A percentile compares a stretch with the other conserved stretches of the same genome.
These are phyloP conservation scores for Malurus elegans DNA, from an alignment of 2,113 vertebrate species.

Conservation along the genomic window DNA sequence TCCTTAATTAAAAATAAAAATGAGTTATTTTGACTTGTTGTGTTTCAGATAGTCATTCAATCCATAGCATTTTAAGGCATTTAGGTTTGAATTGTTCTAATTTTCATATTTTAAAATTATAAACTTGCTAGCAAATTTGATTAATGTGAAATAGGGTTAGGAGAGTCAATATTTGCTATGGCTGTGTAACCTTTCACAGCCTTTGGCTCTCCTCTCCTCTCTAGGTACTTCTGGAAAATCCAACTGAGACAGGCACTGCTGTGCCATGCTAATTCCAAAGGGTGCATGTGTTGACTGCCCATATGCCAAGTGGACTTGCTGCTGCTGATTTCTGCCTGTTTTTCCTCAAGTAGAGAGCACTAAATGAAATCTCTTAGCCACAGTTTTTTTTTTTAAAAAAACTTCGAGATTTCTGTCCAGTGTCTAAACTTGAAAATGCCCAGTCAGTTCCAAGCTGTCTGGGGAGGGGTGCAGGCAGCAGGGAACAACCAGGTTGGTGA, in stretches of 20 bases:
- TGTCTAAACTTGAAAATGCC: background rate
- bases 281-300: background rate
- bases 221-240: background rate
- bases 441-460: background rate
- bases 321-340: background rate
- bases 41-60: background rate
- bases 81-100: background rate
- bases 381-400: background rate
- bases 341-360: background rate
- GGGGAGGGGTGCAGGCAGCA: background rate
- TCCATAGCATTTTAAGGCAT: background rate
- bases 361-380: background rate
- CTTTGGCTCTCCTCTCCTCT: background rate
- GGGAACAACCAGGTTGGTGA: background rate
- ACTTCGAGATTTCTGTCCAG: background rate
- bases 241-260: background rate
- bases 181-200: background rate
- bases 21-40: background rate
- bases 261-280: background rate
- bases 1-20: constrained; percentile 22
- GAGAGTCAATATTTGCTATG: background rate
- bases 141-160: background rate
- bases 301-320: background rate
- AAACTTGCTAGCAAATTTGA: background rate
- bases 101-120: background rate